A percentile compares a stretch with the other conserved stretches of the same genome.
Conservation (phyloP, 2,113 vertebrate genomes). For the Stigmatopora argus region DNA sequence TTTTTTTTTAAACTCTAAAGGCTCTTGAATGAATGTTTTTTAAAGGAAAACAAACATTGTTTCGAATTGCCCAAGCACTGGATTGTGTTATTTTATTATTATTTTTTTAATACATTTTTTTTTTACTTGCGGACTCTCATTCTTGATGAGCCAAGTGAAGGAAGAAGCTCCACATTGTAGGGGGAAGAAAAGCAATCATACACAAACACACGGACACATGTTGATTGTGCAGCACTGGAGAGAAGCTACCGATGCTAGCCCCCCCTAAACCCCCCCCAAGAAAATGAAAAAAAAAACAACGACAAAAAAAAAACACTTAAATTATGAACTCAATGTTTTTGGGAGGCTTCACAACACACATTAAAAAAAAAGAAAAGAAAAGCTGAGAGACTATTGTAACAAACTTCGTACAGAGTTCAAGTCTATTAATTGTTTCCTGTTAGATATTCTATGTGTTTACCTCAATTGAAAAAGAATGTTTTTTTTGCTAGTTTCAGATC, state of each 20-base stretch:
- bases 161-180: constrained; percentile 80
- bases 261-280: too few relatives aligned
- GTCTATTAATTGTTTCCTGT: constrained; percentile 99
- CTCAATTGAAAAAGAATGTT: constrained; percentile 99
- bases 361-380: constrained; percentile 31
- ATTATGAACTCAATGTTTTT: constrained; percentile 69
- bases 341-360: constrained; percentile 1
- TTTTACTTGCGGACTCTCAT: constrained; percentile 85
- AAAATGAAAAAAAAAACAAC: neutral
- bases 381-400: constrained; percentile 99
- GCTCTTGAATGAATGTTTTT: constrained; percentile 87
- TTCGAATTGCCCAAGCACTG: constrained; percentile 93
- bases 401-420: constrained; percentile 99
- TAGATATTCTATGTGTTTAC: constrained; percentile 99
- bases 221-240: constrained; percentile 70
- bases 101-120: constrained; percentile 75
- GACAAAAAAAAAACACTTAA: constrained; percentile 56
- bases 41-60: constrained; percentile 76
- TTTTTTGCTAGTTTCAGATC: constrained; percentile 99
- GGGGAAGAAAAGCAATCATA: constrained; percentile 38
- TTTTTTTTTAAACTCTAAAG: constrained; percentile 55
- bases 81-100: constrained; percentile 79
- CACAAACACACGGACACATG: constrained; percentile 66
- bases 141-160: constrained; percentile 83
- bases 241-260: constrained; percentile 75